Conservation (phyloP, 2,113 vertebrate genomes). For the Sander vitreus region DNA sequence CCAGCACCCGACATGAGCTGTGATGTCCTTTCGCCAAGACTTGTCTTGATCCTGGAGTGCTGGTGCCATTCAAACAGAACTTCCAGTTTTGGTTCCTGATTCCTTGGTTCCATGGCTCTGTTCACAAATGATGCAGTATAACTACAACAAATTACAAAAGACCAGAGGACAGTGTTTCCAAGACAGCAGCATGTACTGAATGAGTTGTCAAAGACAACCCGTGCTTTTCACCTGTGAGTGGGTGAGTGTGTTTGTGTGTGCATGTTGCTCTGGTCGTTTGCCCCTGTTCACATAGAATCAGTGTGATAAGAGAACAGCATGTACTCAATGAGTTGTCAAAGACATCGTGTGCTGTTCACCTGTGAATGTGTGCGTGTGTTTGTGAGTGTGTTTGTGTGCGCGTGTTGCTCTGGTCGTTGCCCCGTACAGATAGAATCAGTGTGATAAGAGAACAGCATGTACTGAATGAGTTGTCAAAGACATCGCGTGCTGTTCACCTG, state of each 20-base stretch:
- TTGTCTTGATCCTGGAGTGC: no score
- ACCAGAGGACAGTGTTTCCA: background rate
- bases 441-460: constrained; percentile 44
- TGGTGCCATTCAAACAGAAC: no score
- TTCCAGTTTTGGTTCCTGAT: background rate
- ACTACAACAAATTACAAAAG: no score
- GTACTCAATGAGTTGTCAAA: constrained; percentile 4
- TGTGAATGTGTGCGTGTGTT: background rate
- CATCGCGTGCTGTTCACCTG: constrained; percentile 27
- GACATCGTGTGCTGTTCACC: constrained; percentile 25
- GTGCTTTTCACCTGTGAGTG: constrained; percentile 29
- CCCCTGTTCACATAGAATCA: constrained; percentile 44
- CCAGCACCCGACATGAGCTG: no score
- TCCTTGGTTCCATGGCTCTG: background rate
- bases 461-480: constrained; percentile 3
- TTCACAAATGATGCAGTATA: background rate
- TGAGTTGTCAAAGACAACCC: background rate
- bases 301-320: constrained; percentile 45
- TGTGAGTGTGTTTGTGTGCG: background rate
- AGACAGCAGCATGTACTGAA: background rate
- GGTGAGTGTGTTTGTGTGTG: background rate
- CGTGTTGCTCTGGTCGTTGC: background rate
- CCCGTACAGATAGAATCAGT: constrained; percentile 53
- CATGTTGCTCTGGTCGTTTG: no score
- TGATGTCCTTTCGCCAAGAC: no score